phyloP scores from a whole-genome alignment of 2,113 vertebrate genomes.

The Eptatretus burgeri region DNA sequence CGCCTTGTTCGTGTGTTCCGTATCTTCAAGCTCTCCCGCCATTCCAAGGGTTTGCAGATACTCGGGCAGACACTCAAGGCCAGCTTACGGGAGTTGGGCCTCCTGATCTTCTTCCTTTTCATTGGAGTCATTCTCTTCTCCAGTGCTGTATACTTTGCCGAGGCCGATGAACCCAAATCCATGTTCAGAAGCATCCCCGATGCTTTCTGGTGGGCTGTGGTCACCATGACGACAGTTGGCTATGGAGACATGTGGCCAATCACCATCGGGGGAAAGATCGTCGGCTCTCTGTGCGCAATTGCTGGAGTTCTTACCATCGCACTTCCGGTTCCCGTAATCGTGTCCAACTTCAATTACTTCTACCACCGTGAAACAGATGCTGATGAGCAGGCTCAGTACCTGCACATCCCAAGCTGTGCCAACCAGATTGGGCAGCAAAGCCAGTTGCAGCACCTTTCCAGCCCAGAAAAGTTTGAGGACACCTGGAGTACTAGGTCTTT shows the following conservation, averaged over 20 bases:
- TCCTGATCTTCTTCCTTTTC: constrained; percentile 4
- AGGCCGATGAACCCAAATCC: constrained; percentile 4
- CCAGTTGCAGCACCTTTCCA: not conserved
- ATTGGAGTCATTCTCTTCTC: constrained; percentile 5
- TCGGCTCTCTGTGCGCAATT: constrained; percentile 3
- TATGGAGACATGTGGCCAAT: constrained; percentile 1
- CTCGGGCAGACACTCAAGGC: constrained; percentile 5
- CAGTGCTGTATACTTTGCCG: constrained; percentile 4
- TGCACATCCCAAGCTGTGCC: not conserved
- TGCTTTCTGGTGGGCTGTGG: constrained; percentile 4
- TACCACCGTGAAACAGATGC: constrained; percentile 1
- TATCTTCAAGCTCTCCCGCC: constrained; percentile 11
- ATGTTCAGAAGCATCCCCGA: constrained; percentile 4
- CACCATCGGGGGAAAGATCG: constrained; percentile 1
- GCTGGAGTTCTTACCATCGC: constrained; percentile 3
- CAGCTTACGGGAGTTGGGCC: constrained; percentile 3
- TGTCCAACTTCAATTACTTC: constrained; percentile 5
- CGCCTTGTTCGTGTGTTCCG: constrained; percentile 30
- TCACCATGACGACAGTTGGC: constrained; percentile 1
- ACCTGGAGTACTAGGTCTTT: too few species aligned
- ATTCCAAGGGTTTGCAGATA: constrained; percentile 5
- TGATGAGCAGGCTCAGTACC: constrained; percentile 2
- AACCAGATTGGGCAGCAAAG: not conserved
- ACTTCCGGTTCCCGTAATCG: not conserved
- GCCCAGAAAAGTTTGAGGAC: too few species aligned